A percentile compares a stretch with the other conserved stretches of the same genome.
Evolutionary conservation across 2,888 invertebrate species (phyloP).

Genomic region (Kryphioiulus occultus): DNA sequence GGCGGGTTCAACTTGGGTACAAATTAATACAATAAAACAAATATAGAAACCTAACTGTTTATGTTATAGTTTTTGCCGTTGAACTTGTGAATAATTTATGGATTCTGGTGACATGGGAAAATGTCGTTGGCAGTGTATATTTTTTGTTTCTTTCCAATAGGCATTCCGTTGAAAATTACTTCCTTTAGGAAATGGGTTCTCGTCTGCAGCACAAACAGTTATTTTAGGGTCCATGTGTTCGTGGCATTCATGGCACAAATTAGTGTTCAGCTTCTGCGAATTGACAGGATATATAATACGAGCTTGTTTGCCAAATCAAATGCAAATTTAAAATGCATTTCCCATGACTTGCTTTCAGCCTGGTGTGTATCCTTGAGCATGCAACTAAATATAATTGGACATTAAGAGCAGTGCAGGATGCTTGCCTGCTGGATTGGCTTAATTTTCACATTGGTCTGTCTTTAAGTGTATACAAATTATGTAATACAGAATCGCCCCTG

Average conservation of each 20-base stretch:
- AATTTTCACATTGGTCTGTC: too few species aligned
- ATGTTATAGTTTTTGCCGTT: background rate
- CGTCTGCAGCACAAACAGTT: background rate
- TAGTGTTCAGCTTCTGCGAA: background rate
- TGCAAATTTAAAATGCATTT: background rate
- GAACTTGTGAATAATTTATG: background rate
- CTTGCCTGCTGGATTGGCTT: too few species aligned
- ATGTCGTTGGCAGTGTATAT: background rate
- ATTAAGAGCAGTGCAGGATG: background rate
- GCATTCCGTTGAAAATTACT: slow-evolving; percentile 23
- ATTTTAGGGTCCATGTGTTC: background rate
- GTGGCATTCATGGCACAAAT: background rate
- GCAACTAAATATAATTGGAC: background rate
- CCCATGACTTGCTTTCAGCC: background rate
- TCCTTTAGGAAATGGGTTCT: slow-evolving; percentile 17
- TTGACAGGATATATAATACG: background rate
- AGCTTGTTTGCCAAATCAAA: background rate
- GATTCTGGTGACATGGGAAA: slow-evolving; percentile 23
- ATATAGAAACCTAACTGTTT: background rate
- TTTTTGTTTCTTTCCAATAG: background rate
- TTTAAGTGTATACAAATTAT: too few species aligned
- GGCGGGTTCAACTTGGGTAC: background rate
- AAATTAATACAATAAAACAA: slow-evolving; percentile 23
- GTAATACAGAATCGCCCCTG: too few species aligned
- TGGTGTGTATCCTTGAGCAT: background rate